Evolutionary conservation across 2,888 invertebrate species (phyloP).

Genomic region (Cosmopolites sordidus): DNA sequence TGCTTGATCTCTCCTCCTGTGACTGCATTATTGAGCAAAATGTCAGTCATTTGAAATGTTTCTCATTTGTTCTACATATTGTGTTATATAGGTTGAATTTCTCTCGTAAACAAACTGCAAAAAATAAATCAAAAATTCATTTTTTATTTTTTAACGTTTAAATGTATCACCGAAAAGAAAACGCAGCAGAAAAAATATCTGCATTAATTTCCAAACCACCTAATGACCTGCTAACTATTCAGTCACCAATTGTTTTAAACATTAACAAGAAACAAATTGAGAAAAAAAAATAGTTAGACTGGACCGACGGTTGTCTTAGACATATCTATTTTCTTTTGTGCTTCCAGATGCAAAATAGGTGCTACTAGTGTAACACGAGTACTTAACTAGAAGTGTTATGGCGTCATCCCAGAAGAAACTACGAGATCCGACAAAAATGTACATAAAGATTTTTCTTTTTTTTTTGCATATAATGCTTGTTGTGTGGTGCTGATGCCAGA

Average conservation of each 20-base stretch:
- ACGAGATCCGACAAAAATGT: constrained; percentile 1
- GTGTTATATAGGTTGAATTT: too few species aligned
- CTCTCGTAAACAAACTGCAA: too few species aligned
- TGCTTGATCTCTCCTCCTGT: too few species aligned
- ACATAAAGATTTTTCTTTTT: not conserved
- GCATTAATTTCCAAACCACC: too few species aligned
- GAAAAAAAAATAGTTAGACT: constrained; percentile 16
- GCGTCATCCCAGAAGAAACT: not conserved
- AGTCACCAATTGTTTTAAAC: not conserved
- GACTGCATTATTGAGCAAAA: too few species aligned
- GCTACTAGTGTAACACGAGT: constrained; percentile 30
- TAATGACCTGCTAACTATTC: not conserved
- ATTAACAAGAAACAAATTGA: not conserved
- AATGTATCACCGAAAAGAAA: too few species aligned
- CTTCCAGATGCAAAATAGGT: constrained; percentile 49
- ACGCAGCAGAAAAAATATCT: too few species aligned
- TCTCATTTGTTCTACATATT: too few species aligned
- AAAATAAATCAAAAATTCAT: too few species aligned
- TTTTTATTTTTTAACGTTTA: too few species aligned
- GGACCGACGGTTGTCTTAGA: constrained; percentile 38
- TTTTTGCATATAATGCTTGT: not conserved
- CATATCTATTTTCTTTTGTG: constrained; percentile 51
- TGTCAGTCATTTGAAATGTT: too few species aligned
- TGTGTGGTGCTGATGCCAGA: not conserved
- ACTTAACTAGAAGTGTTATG: not conserved